Evolutionary conservation across 2,113 vertebrate species (phyloP), one percentile per base, ranked within the genome.

Genomic region (Podocnemis expansa): DNA sequence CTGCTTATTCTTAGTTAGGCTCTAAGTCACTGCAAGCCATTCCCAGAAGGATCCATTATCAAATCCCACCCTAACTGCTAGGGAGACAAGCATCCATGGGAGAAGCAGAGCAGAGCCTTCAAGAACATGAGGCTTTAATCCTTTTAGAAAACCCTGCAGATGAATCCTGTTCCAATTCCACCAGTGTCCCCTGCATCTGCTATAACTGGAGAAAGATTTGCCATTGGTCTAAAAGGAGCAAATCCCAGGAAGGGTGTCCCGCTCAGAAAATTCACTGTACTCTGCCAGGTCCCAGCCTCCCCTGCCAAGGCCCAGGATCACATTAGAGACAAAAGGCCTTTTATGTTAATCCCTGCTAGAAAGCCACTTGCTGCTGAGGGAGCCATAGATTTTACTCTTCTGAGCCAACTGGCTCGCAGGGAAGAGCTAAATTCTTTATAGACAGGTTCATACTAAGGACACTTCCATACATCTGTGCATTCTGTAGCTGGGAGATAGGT

Each of bases 321-420:
- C 89, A 87, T 75, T 86, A 86, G 85, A 89, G 83, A 91, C 93
- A 89, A 85, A 91, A 81, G 80, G 45, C 86, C 85, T 89, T 89
- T 81, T 84, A 80, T 91, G 82, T 76, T 84, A 84, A 88, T 88
- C 84, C 82, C 29, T 17, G 83, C 54, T 60, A 73, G 79, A 80
- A 84, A 88, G 34, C 85, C n/a, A 49, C 55, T 79, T 83, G 47
- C 27, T 38, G 56, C 55, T 25, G 47, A 47, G 47, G 47, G 10
- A 47, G 47, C 47, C 10, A 47, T 47, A 47, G 47, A 47, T 47
- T 47, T 47, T 47, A 47, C 47, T 47, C 47, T 47, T 47, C 47
- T 47, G 47, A 47, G 47, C 52, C 58, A 78, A 85, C n/a, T 47
- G 90, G 17, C 10, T 29, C 22, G 13, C 22, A 47, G n/a, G 47